Evolutionary conservation across 2,113 vertebrate genomes (phyloP).

Genomic region (Thymallus thymallus): DNA sequence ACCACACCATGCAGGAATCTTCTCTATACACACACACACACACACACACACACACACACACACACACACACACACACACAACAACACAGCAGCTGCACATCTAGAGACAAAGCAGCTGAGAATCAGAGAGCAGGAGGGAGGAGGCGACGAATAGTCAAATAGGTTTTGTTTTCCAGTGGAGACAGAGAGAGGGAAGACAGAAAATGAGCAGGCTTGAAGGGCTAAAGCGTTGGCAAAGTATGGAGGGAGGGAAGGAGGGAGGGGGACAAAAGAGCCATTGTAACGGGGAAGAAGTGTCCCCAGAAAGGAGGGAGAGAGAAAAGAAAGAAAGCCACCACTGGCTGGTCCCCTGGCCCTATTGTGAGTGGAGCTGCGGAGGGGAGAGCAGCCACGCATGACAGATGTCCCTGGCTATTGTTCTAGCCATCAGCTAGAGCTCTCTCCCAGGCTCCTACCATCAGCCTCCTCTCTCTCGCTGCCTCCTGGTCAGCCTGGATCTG

Average conservation of each 20-base stretch:
- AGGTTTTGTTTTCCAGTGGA: slow-evolving; percentile 66
- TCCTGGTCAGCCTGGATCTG: slow-evolving; percentile 56
- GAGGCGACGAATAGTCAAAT: slow-evolving; percentile 53
- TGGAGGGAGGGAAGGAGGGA: slow-evolving; percentile 14
- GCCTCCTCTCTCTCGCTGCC: slow-evolving; percentile 57
- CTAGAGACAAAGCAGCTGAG: slow-evolving; percentile 51
- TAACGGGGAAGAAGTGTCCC: slow-evolving; percentile 71
- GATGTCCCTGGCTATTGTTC: slow-evolving; percentile 77
- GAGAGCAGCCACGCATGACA: slow-evolving; percentile 81
- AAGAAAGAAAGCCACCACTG: slow-evolving; percentile 71
- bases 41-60: too few species aligned
- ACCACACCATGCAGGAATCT: slow-evolving; percentile 13
- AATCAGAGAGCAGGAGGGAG: slow-evolving; percentile 57
- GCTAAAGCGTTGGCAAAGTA: slow-evolving; percentile 73
- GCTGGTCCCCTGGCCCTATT: slow-evolving; percentile 67
- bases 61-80: too few species aligned
- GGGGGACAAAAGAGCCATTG: slow-evolving; percentile 75
- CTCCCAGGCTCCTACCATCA: slow-evolving; percentile 63
- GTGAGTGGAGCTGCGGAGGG: slow-evolving; percentile 58
- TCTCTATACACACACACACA: slow-evolving; percentile 28
- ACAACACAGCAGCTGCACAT: slow-evolving; percentile 26
- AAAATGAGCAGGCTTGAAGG: slow-evolving; percentile 68
- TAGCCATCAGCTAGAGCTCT: slow-evolving; percentile 58
- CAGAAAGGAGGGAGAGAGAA: slow-evolving; percentile 72
- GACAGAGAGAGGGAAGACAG: slow-evolving; percentile 53